Base-by-base conservation (phyloP, 2,797 vertebrate genomes). In the Synanceia verrucosa region DNA sequence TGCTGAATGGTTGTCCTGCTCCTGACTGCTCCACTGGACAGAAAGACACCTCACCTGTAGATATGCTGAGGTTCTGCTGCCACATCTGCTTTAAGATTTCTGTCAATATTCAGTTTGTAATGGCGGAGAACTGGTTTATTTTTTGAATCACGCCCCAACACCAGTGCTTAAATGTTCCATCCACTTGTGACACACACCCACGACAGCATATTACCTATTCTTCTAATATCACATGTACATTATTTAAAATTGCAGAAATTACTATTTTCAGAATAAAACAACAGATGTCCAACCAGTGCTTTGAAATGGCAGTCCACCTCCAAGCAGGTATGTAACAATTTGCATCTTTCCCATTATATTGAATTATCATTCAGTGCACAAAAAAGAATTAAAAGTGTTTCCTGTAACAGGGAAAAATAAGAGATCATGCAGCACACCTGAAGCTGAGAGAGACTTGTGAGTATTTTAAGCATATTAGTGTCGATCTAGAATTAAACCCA, bases 271-370 rank as follows among this genome's bases (percentile, higher is more conserved):
- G 94, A 87, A 93, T 95, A 70, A 94, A 93, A 56, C 86, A 93
- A 58, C 92, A 93, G 60, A 93, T 95, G 89, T 88, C 82, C 56
- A 94, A 93, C 82, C 94, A 94, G 67, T 94, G 93, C 80, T 94
- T 95, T 92, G 94, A 95, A 79, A 93, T 95, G 91, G 82, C 67
- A 24, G 88, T 92, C 7, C 92, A 94, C 58, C 84, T 94, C 51
- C 81, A 79, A 6, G 80, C 92, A 85, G 93, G 94, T 95, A 76
- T 9, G 11, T 41, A 31, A 23, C 3, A 29, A 2, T 9, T 1
- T 24, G 5, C 8, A 5, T 58, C 56, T 66, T 41, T 50, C 3
- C 1, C 5, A 46, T n/a, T 5, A 33, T 29, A 6, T 23, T 44
- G 1, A 52, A 18, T 14, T 55, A 11, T 46, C 3, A 37, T 57